Base-by-base conservation (phyloP, 2,113 vertebrate genomes). In the Emydura subglobosa region DNA sequence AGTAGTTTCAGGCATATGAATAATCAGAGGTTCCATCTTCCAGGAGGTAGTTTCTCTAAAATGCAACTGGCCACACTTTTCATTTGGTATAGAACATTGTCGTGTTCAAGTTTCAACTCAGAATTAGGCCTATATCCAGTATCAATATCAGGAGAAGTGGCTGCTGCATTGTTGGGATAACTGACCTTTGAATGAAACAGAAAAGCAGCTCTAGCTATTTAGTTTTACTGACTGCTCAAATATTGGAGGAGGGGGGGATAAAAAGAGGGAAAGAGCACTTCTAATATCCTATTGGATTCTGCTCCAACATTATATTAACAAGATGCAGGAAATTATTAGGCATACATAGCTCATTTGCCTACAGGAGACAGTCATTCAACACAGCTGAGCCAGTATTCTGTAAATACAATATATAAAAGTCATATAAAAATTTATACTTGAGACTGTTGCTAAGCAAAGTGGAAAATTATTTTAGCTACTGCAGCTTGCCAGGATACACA, bases 381-480 rank as follows among this genome's bases (percentile, higher is more conserved):
- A 79, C 9, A 80, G 49, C 50, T 91, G 90, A 84, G 79, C 29
- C 88, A 13, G 78, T 88, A 94, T 78, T 3, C 21, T 85, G 34
- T 74, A 88, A 95, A 87, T 47, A 84, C 13, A 90, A 44, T 82
- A 91, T 22, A 47, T 29, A 85, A 92, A 93, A 91, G 92, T 55
- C 9, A 21, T 49, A 82, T 65, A 84, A 94, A 96, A 93, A 47
- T 68, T 93, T 92, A 83, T 81, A 94, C 72, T 81, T 91, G 44
- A 90, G 92, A 85, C 16, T 4, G 11, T 88, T 0, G 0, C 79
- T 86, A 90, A 85, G 53, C 21, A 91, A 94, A 96, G 93, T 17
- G 42, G 13, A 53, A 92, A 91, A 49, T 0, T 0, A 92, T 87
- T 93, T 53, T 14, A 53, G 51, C 14, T 53, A 53, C 14, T 5